Percentiles rank a stretch among this genome's conserved stretches.
phyloP scores from a whole-genome alignment of 2,797 vertebrate genomes.

The Eulemur coronatus region DNA sequence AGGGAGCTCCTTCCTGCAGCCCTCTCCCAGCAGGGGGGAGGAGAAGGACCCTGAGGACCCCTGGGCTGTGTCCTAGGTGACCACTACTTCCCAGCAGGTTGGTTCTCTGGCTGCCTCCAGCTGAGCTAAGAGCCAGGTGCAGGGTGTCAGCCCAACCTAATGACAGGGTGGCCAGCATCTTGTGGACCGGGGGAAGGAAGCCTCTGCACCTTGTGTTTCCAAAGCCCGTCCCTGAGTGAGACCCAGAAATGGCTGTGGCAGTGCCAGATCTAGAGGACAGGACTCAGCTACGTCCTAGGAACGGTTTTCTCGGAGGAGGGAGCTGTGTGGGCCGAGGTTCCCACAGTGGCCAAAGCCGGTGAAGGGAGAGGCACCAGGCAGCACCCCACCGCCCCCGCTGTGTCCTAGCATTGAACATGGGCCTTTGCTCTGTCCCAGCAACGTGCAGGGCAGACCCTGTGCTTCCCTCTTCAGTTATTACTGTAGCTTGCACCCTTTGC shows the following conservation, averaged over 20 bases:
- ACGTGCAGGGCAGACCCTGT: background rate
- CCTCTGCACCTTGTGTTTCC: background rate
- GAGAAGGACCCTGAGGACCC: background rate
- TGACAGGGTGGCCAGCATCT: too few relatives aligned
- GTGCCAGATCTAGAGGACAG: background rate
- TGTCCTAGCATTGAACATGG: fast-evolving
- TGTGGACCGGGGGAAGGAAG: background rate
- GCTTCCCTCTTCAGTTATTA: background rate
- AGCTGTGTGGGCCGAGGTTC: background rate
- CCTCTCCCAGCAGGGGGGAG: background rate
- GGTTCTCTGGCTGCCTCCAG: background rate
- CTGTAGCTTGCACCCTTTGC: background rate
- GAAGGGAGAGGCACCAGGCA: too few relatives aligned
- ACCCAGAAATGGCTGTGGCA: background rate
- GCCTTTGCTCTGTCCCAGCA: background rate
- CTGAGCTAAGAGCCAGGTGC: background rate
- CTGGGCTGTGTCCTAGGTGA: slow-evolving; percentile 1
- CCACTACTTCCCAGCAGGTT: background rate
- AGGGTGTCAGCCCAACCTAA: fast-evolving
- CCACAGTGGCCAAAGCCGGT: background rate
- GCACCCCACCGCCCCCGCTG: fast-evolving
- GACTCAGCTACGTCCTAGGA: background rate
- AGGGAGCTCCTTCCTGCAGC: slow-evolving; percentile 51
- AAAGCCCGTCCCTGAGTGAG: fast-evolving
- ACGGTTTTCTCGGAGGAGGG: fast-evolving